A percentile compares a stretch with the other conserved stretches of the same genome.
These are phyloP conservation scores for Orchesellides sinensis DNA, from an alignment of 2,888 invertebrate genomes.

Conservation along the genomic window DNA sequence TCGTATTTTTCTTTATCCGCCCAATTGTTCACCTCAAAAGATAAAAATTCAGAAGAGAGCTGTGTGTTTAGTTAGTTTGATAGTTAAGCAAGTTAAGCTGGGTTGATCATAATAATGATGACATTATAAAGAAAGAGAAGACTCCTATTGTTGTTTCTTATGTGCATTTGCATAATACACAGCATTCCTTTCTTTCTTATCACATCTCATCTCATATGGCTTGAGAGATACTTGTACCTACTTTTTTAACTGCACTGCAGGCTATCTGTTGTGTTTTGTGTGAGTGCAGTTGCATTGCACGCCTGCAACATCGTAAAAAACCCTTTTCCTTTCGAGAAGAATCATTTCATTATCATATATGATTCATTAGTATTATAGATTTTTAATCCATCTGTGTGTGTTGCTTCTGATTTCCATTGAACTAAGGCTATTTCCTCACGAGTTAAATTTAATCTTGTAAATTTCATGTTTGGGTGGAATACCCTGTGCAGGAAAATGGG, in stretches of 20 bases:
- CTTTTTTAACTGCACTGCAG: too few relatives aligned
- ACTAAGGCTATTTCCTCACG: not conserved
- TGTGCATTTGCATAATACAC: not conserved
- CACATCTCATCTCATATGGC: too few relatives aligned
- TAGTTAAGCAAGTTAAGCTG: too few relatives aligned
- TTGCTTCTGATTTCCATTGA: slow-evolving; percentile 12
- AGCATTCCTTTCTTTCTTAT: not conserved
- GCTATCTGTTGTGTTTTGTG: too few relatives aligned
- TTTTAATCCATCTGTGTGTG: slow-evolving; percentile 13
- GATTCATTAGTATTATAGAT: too few relatives aligned
- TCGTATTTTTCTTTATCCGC: slow-evolving; percentile 35
- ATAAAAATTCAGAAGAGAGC: not conserved
- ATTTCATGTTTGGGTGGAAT: slow-evolving; percentile 6
- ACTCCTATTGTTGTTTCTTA: not conserved
- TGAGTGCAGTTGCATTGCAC: not conserved
- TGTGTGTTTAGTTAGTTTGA: too few relatives aligned
- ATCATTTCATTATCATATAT: too few relatives aligned
- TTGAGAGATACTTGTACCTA: too few relatives aligned
- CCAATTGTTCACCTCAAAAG: slow-evolving; percentile 39
- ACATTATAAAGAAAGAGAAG: too few relatives aligned
- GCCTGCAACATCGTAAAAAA: not conserved
- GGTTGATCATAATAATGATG: not conserved
- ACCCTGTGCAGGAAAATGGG: slow-evolving; percentile 28
- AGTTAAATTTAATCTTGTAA: slow-evolving; percentile 15
- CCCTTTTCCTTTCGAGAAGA: slow-evolving; percentile 49